Conservation (phyloP, 2,888 invertebrate species). For the Watsonalla cultraria region DNA sequence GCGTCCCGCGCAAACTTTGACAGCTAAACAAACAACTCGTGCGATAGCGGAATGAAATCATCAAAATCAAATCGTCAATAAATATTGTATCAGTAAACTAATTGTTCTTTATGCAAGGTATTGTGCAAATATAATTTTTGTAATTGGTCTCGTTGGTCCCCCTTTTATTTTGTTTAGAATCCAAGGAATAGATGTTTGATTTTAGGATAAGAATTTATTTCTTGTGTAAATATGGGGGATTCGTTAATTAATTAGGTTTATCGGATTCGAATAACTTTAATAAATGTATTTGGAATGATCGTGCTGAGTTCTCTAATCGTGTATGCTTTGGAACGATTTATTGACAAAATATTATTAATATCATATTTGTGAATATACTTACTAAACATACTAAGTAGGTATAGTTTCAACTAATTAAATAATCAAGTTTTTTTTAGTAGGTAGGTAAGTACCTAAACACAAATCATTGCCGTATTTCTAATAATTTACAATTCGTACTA, state of each 20-base stretch:
- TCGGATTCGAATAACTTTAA: conserved; percentile 3
- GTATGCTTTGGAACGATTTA: no score
- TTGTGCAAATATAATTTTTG: conserved; percentile 69
- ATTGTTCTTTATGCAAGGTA: conserved; percentile 49
- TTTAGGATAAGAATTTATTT: conserved; percentile 42
- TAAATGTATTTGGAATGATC: neutral
- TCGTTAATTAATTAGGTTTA: conserved; percentile 11
- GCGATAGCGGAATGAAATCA: conserved; percentile 48
- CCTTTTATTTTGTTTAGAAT: conserved; percentile 45
- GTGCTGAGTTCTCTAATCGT: no score
- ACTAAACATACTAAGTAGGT: no score
- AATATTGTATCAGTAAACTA: conserved; percentile 65
- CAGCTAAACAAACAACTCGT: conserved; percentile 71
- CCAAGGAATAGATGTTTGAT: conserved; percentile 38
- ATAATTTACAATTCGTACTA: no score
- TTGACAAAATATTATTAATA: no score
- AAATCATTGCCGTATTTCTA: no score
- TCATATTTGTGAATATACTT: no score
- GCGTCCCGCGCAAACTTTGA: conserved; percentile 51
- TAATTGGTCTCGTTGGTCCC: conserved; percentile 57
- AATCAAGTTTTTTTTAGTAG: no score
- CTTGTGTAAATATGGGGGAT: conserved; percentile 34
- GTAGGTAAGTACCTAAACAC: no score
- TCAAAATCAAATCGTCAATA: conserved; percentile 58
- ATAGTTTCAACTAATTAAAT: no score